Conservation (phyloP, 2,113 vertebrate genomes). For the Oophaga pumilio region DNA sequence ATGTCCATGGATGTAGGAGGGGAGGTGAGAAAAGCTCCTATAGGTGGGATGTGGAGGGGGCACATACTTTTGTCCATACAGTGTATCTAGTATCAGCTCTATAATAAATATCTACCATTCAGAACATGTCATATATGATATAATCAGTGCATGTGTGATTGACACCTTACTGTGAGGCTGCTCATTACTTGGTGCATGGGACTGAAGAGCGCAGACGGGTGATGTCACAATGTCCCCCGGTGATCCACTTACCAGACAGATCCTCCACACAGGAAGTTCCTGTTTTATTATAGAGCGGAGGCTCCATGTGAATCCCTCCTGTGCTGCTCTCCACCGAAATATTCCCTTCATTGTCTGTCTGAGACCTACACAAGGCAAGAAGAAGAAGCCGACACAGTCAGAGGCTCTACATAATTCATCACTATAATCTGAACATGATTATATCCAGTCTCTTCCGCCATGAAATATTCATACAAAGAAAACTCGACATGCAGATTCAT, state of each 20-base stretch:
- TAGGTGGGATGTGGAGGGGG: no score
- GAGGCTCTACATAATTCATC: not conserved
- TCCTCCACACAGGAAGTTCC: conserved; percentile 85
- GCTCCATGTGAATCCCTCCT: conserved; percentile 77
- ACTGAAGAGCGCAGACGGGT: not conserved
- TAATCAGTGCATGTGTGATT: no score
- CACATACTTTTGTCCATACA: no score
- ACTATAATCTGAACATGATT: not conserved
- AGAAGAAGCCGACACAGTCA: conserved; percentile 24
- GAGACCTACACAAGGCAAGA: conserved; percentile 78
- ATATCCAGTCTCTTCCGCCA: not conserved
- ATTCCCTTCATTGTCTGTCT: conserved; percentile 87
- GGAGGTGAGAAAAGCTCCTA: no score
- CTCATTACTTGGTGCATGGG: not conserved
- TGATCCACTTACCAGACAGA: conserved; percentile 77
- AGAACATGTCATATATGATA: no score
- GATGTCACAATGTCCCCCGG: not conserved
- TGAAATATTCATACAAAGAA: not conserved
- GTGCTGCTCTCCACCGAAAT: conserved; percentile 75
- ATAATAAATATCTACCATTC: no score
- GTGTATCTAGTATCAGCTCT: no score
- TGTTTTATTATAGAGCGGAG: conserved; percentile 81
- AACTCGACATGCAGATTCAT: not conserved
- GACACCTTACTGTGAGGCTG: not conserved
- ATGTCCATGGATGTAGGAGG: no score